These are phyloP conservation scores for Punctoribates punctum DNA, from an alignment of 2,888 invertebrate species.

Conservation along the genomic window DNA sequence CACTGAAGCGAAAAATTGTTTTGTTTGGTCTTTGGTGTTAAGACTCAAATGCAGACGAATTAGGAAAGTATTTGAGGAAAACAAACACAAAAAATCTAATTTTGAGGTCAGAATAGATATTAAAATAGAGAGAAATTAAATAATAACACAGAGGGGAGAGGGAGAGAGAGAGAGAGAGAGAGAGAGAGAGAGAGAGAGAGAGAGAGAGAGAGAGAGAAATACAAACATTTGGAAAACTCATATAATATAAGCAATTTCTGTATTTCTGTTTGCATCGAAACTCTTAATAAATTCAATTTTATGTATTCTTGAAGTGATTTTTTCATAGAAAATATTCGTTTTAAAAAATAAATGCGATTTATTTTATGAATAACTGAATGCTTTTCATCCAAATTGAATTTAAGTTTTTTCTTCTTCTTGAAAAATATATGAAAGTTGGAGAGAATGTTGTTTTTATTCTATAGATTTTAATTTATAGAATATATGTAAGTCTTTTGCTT, in stretches of 20 bases:
- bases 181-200: no score
- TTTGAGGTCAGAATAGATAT: no score
- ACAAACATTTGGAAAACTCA: constrained; percentile 3
- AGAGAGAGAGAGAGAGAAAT: neutral
- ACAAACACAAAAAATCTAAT: no score
- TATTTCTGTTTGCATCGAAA: neutral
- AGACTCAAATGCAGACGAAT: no score
- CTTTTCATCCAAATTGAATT: constrained; percentile 16
- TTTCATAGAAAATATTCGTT: neutral
- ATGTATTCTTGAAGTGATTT: constrained; percentile 17
- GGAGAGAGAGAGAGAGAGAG: no score
- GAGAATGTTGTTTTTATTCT: neutral
- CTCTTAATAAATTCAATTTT: constrained; percentile 20
- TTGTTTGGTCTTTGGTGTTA: no score
- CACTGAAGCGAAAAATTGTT: no score
- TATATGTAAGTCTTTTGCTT: neutral
- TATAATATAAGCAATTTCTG: neutral
- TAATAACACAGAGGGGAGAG: no score
- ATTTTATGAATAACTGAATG: constrained; percentile 22
- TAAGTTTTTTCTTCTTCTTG: neutral
- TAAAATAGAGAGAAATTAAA: no score
- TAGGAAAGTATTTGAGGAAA: no score
- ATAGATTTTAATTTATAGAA: neutral
- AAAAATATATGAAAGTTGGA: neutral
- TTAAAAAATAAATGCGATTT: constrained; percentile 1